phyloP scores from a whole-genome alignment of 2,797 vertebrate species.

The Fistularia tabacaria region DNA sequence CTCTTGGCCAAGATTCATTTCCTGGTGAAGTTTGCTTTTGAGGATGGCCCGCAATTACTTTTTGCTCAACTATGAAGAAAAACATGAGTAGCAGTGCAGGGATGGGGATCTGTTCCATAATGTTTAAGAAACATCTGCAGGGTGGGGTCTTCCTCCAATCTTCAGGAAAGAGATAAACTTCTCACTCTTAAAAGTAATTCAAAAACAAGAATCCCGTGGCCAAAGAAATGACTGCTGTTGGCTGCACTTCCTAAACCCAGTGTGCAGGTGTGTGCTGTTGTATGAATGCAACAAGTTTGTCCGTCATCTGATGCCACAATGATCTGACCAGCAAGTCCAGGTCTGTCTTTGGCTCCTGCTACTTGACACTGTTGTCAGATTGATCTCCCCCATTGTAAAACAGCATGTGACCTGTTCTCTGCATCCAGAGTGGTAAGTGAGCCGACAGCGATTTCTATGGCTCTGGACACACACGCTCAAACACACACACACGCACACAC shows the following conservation, averaged over 20 bases:
- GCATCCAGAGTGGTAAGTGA: constrained; percentile 51
- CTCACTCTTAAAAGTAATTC: constrained; percentile 46
- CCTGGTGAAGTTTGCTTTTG: background rate
- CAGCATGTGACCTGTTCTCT: constrained; percentile 66
- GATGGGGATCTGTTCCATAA: constrained; percentile 15
- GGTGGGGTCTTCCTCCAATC: constrained; percentile 11
- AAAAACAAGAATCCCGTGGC: constrained; percentile 53
- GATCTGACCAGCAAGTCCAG: constrained; percentile 57
- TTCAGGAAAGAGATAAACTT: constrained; percentile 24
- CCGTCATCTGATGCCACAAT: constrained; percentile 55
- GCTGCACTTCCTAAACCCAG: constrained; percentile 46
- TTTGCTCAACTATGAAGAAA: too few species aligned
- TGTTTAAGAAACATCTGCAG: constrained; percentile 20
- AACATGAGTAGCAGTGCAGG: too few species aligned
- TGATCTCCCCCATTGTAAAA: constrained; percentile 66
- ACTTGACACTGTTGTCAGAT: constrained; percentile 63
- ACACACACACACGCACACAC: background rate
- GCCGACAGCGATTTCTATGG: constrained; percentile 35
- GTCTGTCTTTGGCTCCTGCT: constrained; percentile 61
- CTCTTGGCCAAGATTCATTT: too few species aligned
- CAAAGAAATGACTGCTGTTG: constrained; percentile 48
- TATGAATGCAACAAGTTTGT: constrained; percentile 56
- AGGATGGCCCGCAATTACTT: background rate
- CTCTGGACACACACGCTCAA: constrained; percentile 34
- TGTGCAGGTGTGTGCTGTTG: constrained; percentile 29